Evolutionary conservation across 2,888 invertebrate genomes (phyloP).

Genomic region (Esperia sulphurella): DNA sequence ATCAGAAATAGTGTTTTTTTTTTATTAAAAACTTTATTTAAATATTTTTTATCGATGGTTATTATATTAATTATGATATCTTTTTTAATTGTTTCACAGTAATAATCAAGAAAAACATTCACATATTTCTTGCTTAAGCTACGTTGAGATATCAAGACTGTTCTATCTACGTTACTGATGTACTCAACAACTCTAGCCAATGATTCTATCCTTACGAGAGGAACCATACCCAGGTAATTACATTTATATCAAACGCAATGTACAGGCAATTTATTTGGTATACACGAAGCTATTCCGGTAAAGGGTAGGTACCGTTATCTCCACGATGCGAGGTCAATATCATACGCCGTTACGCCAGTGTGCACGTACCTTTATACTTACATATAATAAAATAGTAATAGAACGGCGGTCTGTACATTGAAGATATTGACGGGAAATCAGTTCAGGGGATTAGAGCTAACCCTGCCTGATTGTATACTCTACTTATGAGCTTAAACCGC

Average conservation of each 20-base stretch:
- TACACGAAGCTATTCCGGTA: slow-evolving; percentile 1
- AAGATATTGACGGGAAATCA: background rate
- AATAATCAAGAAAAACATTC: no score
- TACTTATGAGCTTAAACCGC: no score
- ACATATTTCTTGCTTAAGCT: no score
- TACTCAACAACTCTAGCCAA: background rate
- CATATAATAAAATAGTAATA: background rate
- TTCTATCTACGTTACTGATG: background rate
- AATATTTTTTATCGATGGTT: no score
- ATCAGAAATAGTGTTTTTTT: no score
- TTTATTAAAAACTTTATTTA: no score
- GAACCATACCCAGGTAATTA: slow-evolving; percentile 9
- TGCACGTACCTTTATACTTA: background rate
- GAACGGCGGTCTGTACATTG: background rate
- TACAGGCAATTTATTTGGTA: slow-evolving; percentile 14
- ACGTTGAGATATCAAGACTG: no score
- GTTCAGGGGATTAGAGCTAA: no score
- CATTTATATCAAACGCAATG: slow-evolving; percentile 12
- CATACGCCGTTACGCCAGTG: background rate
- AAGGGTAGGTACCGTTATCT: slow-evolving; percentile 7
- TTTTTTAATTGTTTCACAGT: no score
- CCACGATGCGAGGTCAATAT: slow-evolving; percentile 1
- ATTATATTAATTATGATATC: no score
- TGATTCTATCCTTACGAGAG: background rate
- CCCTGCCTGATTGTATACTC: no score